A percentile compares a stretch with the other conserved stretches of the same genome.
Conservation (phyloP, 2,113 vertebrate genomes). For the Pseudopodoces humilis region DNA sequence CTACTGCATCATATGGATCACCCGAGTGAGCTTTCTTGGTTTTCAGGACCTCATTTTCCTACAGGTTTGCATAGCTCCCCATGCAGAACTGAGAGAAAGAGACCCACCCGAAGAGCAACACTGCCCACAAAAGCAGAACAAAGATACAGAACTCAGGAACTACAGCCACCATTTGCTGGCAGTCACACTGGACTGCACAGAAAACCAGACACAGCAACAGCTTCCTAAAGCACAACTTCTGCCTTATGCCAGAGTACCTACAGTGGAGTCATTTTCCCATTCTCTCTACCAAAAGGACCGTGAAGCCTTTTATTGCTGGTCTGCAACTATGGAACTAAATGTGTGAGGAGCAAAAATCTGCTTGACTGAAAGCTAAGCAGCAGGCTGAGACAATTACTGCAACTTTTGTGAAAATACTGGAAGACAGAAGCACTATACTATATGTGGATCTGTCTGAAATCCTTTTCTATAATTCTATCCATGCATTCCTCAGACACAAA, state of each 20-base stretch:
- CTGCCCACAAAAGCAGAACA: neutral
- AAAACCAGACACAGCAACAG: neutral
- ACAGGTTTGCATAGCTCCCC: neutral
- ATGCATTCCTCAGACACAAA: neutral
- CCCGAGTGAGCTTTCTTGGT: neutral
- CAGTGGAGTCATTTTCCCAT: neutral
- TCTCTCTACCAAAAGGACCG: neutral
- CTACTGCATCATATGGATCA: neutral
- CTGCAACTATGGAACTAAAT: neutral
- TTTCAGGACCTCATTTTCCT: neutral
- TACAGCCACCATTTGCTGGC: neutral
- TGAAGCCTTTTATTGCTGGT: neutral
- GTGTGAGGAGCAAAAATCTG: neutral
- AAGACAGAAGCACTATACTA: neutral
- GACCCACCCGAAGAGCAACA: neutral
- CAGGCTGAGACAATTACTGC: neutral
- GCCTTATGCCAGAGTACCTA: neutral
- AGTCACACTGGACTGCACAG: neutral
- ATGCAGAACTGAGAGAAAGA: neutral
- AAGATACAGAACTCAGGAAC: neutral
- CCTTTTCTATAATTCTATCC: neutral
- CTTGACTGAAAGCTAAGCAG: neutral
- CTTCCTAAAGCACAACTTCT: neutral
- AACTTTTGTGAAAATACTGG: neutral
- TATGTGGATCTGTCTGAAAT: neutral